phyloP scores from a whole-genome alignment of 2,113 vertebrate species.

The Oceanodroma tethys region DNA sequence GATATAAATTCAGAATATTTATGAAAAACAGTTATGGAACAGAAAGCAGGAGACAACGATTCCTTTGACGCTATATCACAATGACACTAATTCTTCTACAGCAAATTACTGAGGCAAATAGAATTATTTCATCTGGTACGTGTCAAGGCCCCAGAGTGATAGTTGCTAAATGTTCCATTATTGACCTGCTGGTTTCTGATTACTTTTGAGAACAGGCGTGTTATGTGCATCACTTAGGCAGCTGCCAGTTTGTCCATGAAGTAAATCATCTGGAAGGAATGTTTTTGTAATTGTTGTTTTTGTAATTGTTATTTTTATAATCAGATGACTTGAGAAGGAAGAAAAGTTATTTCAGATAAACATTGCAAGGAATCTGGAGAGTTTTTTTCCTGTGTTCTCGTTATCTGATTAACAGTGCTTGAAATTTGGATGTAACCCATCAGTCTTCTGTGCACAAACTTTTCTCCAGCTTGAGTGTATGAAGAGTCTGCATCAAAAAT shows the following conservation, averaged over 20 bases:
- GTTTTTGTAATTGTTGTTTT: slow-evolving; percentile 16
- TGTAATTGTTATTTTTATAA: slow-evolving; percentile 31
- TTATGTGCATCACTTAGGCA: not conserved
- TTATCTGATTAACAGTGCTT: not conserved
- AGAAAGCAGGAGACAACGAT: slow-evolving; percentile 3
- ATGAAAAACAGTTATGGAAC: not conserved
- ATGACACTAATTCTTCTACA: slow-evolving; percentile 18
- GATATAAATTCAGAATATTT: slow-evolving; percentile 15
- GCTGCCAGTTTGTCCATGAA: not conserved
- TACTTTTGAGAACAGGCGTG: slow-evolving; percentile 24
- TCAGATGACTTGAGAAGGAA: not conserved
- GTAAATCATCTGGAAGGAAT: slow-evolving; percentile 37
- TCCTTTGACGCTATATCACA: slow-evolving; percentile 20
- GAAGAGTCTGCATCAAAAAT: not conserved
- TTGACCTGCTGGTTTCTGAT: slow-evolving; percentile 57
- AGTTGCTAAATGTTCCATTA: slow-evolving; percentile 27
- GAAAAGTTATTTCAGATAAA: not conserved
- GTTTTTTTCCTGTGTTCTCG: not conserved
- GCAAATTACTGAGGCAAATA: slow-evolving; percentile 18
- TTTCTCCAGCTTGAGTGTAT: not conserved
- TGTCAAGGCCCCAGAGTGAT: slow-evolving; percentile 20
- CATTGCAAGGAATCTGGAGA: not conserved
- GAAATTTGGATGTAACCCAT: not conserved
- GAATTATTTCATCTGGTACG: slow-evolving; percentile 8
- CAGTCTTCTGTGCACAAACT: not conserved